These are phyloP conservation scores for Himalopsyche japonica DNA, from an alignment of 2,888 invertebrate species.

Conservation along the genomic window DNA sequence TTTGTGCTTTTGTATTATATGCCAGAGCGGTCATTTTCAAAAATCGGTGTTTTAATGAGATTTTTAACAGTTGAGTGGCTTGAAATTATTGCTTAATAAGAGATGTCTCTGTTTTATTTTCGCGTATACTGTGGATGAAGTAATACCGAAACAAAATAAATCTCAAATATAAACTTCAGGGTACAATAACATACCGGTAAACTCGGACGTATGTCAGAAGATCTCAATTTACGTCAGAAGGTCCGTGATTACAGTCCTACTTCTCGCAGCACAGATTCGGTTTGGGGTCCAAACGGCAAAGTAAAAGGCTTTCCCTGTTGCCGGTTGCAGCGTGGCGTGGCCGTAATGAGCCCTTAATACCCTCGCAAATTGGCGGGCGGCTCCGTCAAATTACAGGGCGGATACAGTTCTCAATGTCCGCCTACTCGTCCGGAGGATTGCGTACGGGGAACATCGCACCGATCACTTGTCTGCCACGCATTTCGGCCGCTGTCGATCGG, in stretches of 20 bases:
- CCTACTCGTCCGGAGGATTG: not conserved
- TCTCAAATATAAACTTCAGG: too few relatives aligned
- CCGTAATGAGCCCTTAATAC: constrained; percentile 25
- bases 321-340: constrained; percentile 4
- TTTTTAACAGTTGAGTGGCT: too few relatives aligned
- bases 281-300: not conserved
- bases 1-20: too few relatives aligned
- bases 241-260: not conserved
- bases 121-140: too few relatives aligned
- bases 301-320: constrained; percentile 32
- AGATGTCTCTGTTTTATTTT: too few relatives aligned
- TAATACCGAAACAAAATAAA: too few relatives aligned
- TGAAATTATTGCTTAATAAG: too few relatives aligned
- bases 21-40: too few relatives aligned
- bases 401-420: not conserved
- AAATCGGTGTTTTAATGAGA: too few relatives aligned
- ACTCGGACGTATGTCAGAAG: not conserved
- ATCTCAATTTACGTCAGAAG: not conserved
- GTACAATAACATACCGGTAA: not conserved
- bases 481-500: not conserved
- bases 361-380: constrained; percentile 30
- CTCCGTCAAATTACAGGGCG: constrained; percentile 30
- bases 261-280: not conserved
- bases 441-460: not conserved
- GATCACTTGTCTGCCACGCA: not conserved